Evolutionary conservation across 35 echinoderm and acorn worm genomes (phyloP).

Genomic region (Patiria miniata): DNA sequence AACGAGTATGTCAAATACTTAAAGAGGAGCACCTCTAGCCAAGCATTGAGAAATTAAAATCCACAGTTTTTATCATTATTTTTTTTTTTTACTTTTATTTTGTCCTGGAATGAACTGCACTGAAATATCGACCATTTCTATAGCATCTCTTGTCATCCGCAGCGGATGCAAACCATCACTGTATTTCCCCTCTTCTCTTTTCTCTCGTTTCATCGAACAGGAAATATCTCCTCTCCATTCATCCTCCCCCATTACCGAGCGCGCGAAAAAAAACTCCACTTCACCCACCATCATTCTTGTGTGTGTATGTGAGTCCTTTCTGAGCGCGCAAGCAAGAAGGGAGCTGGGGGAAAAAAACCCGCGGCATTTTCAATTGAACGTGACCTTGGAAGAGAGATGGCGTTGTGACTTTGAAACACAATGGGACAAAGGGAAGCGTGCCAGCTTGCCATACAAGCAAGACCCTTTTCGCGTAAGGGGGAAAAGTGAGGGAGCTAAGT

Average conservation of each 20-base stretch:
- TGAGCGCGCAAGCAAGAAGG: not conserved
- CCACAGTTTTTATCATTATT: no score
- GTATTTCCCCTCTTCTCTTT: slow-evolving; percentile 4
- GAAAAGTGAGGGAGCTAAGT: not conserved
- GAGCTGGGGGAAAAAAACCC: not conserved
- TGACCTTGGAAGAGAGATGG: slow-evolving; percentile 22
- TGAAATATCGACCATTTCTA: not conserved
- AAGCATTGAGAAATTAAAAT: no score
- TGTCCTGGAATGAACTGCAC: not conserved
- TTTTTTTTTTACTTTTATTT: no score
- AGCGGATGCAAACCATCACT: not conserved
- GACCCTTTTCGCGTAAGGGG: not conserved
- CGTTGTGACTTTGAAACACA: slow-evolving; percentile 15
- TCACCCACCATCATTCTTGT: not conserved
- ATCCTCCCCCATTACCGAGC: no score
- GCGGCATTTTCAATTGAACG: not conserved
- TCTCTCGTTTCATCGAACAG: not conserved
- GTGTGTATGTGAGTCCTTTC: not conserved
- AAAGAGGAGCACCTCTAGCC: no score
- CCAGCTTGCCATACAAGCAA: not conserved
- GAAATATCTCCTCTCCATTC: not conserved
- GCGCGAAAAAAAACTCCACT: no score
- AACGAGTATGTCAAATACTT: no score
- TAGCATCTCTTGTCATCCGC: not conserved
- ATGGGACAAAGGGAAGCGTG: slow-evolving; percentile 1